Percentiles rank a stretch among this genome's conserved stretches.
Conservation (phyloP, 2,113 vertebrate genomes). For the Connochaetes taurinus region DNA sequence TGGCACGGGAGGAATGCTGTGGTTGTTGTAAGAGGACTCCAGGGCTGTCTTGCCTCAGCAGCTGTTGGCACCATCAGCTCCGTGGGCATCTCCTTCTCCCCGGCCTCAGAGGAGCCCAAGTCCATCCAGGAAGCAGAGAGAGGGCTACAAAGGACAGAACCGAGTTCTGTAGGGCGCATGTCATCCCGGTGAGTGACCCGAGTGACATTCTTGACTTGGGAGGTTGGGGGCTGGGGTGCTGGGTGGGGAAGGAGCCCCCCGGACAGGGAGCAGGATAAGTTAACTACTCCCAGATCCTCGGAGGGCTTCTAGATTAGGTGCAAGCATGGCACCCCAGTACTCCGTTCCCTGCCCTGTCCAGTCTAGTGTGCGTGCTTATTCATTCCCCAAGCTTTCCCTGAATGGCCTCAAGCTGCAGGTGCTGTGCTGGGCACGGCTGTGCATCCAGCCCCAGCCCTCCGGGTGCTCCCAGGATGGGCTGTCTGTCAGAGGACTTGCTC, state of each 20-base stretch:
- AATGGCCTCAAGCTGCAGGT: neutral
- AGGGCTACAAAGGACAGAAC: neutral
- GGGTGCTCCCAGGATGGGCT: neutral
- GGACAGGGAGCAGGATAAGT: neutral
- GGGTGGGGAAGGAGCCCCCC: neutral
- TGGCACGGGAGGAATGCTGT: neutral
- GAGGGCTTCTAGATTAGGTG: neutral
- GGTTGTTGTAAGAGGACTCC: conserved; percentile 39
- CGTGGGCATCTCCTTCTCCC: conserved; percentile 17
- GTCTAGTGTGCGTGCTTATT: neutral
- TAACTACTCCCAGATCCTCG: neutral
- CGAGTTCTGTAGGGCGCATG: neutral
- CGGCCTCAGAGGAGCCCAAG: conserved; percentile 21
- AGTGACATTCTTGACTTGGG: neutral
- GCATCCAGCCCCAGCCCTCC: neutral
- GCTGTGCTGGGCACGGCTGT: neutral
- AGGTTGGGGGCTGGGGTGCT: neutral
- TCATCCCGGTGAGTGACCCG: conserved; percentile 52
- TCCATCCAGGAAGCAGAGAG: neutral
- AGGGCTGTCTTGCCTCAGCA: neutral
- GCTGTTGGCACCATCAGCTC: neutral
- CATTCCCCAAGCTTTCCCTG: neutral
- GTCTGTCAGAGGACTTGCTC: neutral
- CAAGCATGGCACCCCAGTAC: neutral
- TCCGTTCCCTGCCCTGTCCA: neutral